phyloP scores from a whole-genome alignment of 2,113 vertebrate species.

The Dasyprocta punctata region DNA sequence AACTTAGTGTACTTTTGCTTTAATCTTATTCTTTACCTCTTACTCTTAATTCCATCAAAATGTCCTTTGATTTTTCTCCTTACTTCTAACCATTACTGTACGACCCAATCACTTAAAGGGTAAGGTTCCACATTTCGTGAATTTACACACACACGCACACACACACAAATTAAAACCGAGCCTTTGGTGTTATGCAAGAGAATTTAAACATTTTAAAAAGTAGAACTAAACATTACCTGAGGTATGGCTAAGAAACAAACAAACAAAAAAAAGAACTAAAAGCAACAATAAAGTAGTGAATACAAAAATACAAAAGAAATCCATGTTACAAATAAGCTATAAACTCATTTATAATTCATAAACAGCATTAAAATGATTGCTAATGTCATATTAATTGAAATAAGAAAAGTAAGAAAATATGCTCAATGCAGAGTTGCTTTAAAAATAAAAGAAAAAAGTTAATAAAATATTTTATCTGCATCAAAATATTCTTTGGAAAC shows the following conservation, averaged over 20 bases:
- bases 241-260: conserved; percentile 75
- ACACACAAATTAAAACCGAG: not conserved
- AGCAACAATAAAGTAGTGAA: conserved; percentile 77
- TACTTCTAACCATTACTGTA: not conserved
- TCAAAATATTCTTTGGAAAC: conserved; percentile 77
- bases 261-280: conserved; percentile 23
- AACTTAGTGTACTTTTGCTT: not conserved
- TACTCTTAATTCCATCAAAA: not conserved
- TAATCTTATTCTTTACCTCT: conserved; percentile 12
- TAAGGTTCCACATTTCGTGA: not conserved
- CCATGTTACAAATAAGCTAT: conserved; percentile 43
- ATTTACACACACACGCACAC: conserved; percentile 10
- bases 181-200: conserved; percentile 18
- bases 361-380: conserved; percentile 74
- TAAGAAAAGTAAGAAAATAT: conserved; percentile 78
- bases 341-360: conserved; percentile 65
- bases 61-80: not conserved
- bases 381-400: conserved; percentile 79
- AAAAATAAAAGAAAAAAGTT: conserved; percentile 39
- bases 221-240: conserved; percentile 76
- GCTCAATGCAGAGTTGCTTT: conserved; percentile 73
- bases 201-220: conserved; percentile 49
- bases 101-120: not conserved
- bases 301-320: conserved; percentile 60
- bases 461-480: conserved; percentile 64